Percentiles rank a stretch among this genome's conserved stretches.
phyloP scores from a whole-genome alignment of 2,888 invertebrate genomes.

The Drosophila greeni region DNA sequence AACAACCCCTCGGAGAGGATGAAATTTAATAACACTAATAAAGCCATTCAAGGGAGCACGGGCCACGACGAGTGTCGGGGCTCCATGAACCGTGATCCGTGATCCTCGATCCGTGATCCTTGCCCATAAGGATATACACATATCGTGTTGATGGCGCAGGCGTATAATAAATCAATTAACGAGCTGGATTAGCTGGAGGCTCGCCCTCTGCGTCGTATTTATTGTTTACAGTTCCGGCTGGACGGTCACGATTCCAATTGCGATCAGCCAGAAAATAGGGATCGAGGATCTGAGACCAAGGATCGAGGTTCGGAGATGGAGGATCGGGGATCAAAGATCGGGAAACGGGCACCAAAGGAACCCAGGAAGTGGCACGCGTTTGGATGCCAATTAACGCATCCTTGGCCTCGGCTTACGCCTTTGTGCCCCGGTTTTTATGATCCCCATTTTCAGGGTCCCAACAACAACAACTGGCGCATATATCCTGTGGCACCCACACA shows the following conservation, averaged over 20 bases:
- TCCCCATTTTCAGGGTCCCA: constrained; percentile 19
- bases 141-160: constrained; percentile 55
- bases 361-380: constrained; percentile 63
- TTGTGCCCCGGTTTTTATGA: constrained; percentile 50
- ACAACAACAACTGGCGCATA: constrained; percentile 58
- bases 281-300: not conserved
- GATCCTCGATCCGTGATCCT: constrained; percentile 5
- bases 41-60: constrained; percentile 56
- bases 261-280: constrained; percentile 25
- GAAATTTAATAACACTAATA: constrained; percentile 70
- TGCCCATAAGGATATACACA: constrained; percentile 5
- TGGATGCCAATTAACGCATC: constrained; percentile 61
- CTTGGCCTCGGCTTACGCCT: constrained; percentile 59
- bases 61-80: constrained; percentile 11
- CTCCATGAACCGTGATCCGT: constrained; percentile 2
- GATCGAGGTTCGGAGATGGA: no score
- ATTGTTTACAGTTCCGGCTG: constrained; percentile 78
- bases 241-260: constrained; percentile 47
- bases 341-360: no score
- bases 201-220: constrained; percentile 53
- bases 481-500: constrained; percentile 66
- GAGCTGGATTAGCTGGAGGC: constrained; percentile 41
- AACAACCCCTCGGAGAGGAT: constrained; percentile 54
- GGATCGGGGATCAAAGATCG: not conserved
- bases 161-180: constrained; percentile 70